These are phyloP conservation scores for Dicycla oo DNA, from an alignment of 2,888 invertebrate genomes.

Conservation along the genomic window DNA sequence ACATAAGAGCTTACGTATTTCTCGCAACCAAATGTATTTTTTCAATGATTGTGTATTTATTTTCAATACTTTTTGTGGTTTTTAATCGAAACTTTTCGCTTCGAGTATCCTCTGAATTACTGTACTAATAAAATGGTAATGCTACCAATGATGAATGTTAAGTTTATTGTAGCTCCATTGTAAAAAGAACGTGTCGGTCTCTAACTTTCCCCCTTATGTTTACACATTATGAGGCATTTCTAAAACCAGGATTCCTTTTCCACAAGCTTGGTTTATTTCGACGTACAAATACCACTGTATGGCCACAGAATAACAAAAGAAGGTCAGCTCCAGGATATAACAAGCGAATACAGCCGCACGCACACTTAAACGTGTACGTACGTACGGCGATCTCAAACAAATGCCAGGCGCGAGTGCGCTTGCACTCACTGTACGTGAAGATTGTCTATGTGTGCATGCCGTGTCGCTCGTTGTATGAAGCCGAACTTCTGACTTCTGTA, in stretches of 20 bases:
- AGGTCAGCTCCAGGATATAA: neutral
- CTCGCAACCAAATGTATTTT: neutral
- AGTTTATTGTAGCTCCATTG: neutral
- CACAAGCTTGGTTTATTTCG: constrained; percentile 49
- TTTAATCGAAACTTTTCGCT: neutral
- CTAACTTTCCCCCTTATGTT: constrained; percentile 17
- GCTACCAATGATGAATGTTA: neutral
- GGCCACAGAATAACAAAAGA: neutral
- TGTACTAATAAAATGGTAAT: neutral
- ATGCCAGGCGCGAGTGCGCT: neutral
- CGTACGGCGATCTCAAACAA: neutral
- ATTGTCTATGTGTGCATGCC: neutral
- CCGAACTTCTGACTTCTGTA: constrained; percentile 10
- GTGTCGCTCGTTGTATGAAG: too few species aligned
- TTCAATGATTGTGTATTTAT: neutral
- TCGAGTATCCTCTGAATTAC: too few species aligned
- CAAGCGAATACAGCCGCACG: neutral
- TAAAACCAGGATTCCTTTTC: constrained; percentile 45
- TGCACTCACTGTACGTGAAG: neutral
- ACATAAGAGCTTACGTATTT: too few species aligned
- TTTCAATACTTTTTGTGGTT: too few species aligned
- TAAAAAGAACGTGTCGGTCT: constrained; percentile 1
- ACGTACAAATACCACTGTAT: constrained; percentile 16
- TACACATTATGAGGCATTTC: constrained; percentile 42
- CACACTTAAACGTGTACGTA: neutral